These are phyloP conservation scores for Halesus radiatus DNA, from an alignment of 1,140 invertebrate genomes.

Conservation along the genomic window DNA sequence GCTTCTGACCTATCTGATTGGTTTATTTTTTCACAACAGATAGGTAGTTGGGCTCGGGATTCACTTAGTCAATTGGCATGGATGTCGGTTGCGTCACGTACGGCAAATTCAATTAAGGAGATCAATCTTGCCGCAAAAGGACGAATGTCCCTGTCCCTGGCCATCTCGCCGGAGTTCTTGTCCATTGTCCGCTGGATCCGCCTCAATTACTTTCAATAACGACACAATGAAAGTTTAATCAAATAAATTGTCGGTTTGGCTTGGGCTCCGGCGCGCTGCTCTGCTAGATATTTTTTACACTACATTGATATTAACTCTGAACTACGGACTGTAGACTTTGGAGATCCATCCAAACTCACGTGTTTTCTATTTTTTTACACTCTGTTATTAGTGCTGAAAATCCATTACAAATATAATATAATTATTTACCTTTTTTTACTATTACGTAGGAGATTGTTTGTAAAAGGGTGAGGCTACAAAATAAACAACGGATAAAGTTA, in stretches of 20 bases:
- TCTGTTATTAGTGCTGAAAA: too few species aligned
- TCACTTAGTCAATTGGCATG: constrained; percentile 28
- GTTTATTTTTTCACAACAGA: constrained; percentile 15
- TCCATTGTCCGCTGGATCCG: constrained; percentile 34
- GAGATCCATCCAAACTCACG: too few species aligned
- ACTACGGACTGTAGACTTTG: too few species aligned
- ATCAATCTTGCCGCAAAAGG: constrained; percentile 35
- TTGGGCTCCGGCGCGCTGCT: constrained; percentile 3
- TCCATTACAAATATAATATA: too few species aligned
- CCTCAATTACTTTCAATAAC: constrained; percentile 56
- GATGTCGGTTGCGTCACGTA: constrained; percentile 17
- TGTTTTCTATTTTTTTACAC: too few species aligned
- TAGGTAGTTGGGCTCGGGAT: background rate
- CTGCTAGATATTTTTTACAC: background rate
- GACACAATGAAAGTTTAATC: constrained; percentile 57
- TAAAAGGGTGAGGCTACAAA: too few species aligned
- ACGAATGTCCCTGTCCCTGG: background rate
- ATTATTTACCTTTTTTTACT: too few species aligned
- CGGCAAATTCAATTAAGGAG: constrained; percentile 34
- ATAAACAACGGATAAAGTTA: too few species aligned
- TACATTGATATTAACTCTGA: background rate
- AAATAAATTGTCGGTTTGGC: constrained; percentile 52
- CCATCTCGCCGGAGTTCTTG: background rate
- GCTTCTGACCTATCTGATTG: background rate
- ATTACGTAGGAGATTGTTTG: too few species aligned